Percentiles rank a stretch among this genome's conserved stretches.
phyloP scores from a whole-genome alignment of 1,140 invertebrate species.

The Drosophila albomicans region DNA sequence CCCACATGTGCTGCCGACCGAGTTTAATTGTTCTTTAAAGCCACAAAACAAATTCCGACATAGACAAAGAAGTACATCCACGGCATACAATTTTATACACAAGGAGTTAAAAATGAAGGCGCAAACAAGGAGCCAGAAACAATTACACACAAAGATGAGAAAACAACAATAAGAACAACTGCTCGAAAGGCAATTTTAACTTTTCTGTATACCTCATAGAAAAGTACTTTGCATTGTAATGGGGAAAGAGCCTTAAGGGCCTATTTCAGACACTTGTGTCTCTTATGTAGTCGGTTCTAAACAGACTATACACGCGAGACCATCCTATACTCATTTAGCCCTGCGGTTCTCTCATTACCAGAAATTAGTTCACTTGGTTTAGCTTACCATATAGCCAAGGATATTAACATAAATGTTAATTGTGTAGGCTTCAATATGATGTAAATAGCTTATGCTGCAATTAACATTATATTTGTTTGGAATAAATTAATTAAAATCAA shows the following conservation, averaged over 20 bases:
- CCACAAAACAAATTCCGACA: conserved; percentile 72
- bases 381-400: background rate
- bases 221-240: conserved; percentile 74
- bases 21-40: conserved; percentile 79
- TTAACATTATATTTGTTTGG: background rate
- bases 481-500: too few species aligned
- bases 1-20: conserved; percentile 70
- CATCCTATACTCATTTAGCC: background rate
- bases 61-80: conserved; percentile 47
- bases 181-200: conserved; percentile 73
- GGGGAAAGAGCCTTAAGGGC: conserved; percentile 39
- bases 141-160: conserved; percentile 27
- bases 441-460: background rate
- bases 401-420: conserved; percentile 6
- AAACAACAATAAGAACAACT: conserved; percentile 43
- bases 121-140: conserved; percentile 33
- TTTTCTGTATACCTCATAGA: conserved; percentile 76
- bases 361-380: conserved; percentile 13
- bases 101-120: conserved; percentile 33
- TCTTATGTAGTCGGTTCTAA: conserved; percentile 39
- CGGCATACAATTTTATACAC: conserved; percentile 24
- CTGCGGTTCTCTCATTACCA: conserved; percentile 22
- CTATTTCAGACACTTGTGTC: conserved; percentile 74
- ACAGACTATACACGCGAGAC: conserved; percentile 26
- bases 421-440: background rate